Base-by-base conservation (phyloP, 2,113 vertebrate genomes). In the Pampusana beccarii region DNA sequence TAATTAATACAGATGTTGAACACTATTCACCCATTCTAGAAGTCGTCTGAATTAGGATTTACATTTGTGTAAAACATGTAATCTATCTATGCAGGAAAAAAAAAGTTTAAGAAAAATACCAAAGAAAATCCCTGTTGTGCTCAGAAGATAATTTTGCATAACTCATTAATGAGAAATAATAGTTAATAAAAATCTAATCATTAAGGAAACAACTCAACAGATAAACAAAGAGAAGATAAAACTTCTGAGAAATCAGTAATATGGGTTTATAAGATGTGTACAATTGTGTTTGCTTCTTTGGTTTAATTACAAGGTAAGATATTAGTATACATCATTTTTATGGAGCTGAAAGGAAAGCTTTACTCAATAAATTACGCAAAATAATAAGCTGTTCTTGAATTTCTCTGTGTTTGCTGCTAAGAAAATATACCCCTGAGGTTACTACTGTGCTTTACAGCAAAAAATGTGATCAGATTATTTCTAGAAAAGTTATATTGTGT, bases 281-380 rank as follows among this genome's bases (percentile, higher is more conserved):
- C 42, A 88, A 71, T 86, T 84, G 88, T 60, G 20, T 88, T 93
- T 95, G 31, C 66, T 69, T 62, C 33, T 93, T 91, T 85, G 54
- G 62, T 87, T 97, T 94, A 88, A 95, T 96, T 88, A 88, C 34
- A 92, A 88, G 28, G 33, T 57, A 88, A 88, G 20, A 26, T 85
- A 73, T 61, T 67, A 70, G 18, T n/a, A 46, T 64, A 29, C 15
- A 65, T 91, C 2, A 88, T 74, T 88, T 90, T 92, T 90, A 81
- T 57, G 86, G 72, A 75, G 19, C 28, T 70, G 53, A 51, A 90
- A 96, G 33, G 57, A 94, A 92, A 70, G 13, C 1, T 74, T 95
- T 93, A 54, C 58, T 67, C 25, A 60, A 64, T 34, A 64, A 53
- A 51, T 31, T 69, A 34, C 38, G 70, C 6, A 60, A 82, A 84